Evolutionary conservation across 2,888 invertebrate species (phyloP).

Genomic region (Napeogenes inachia): DNA sequence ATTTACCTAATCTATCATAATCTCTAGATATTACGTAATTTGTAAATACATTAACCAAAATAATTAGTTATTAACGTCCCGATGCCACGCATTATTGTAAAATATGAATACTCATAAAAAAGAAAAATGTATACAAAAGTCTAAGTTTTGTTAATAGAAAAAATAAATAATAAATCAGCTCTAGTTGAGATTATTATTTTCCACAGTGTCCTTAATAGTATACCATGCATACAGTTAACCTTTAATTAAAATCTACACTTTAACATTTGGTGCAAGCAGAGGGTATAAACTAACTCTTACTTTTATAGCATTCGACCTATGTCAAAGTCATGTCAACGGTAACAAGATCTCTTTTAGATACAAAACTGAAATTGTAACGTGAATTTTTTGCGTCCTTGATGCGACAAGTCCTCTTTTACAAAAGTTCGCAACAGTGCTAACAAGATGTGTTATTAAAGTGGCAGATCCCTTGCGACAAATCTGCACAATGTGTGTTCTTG

Average conservation of each 20-base stretch:
- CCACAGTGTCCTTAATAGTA: too few relatives aligned
- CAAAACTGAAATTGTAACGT: constrained; percentile 1
- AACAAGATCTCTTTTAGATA: constrained; percentile 4
- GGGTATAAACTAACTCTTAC: background rate
- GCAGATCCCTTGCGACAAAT: constrained; percentile 7
- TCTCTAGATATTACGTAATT: too few relatives aligned
- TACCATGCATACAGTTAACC: background rate
- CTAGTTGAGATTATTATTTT: too few relatives aligned
- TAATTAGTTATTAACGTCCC: too few relatives aligned
- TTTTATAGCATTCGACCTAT: constrained; percentile 1
- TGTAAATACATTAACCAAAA: too few relatives aligned
- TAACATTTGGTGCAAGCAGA: background rate
- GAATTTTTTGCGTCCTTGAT: background rate
- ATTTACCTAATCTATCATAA: too few relatives aligned
- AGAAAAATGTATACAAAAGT: too few relatives aligned
- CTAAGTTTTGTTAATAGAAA: too few relatives aligned
- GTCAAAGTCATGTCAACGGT: constrained; percentile 6
- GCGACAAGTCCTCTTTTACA: background rate
- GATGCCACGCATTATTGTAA: too few relatives aligned
- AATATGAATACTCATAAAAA: too few relatives aligned
- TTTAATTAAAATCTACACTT: background rate
- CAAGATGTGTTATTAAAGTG: constrained; percentile 1
- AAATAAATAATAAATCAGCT: too few relatives aligned
- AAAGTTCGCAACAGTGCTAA: constrained; percentile 1
- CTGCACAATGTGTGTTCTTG: constrained; percentile 9